Evolutionary conservation across 2,797 vertebrate species (phyloP), one percentile per base, ranked within the genome.

Genomic region (Liasis olivaceus): DNA sequence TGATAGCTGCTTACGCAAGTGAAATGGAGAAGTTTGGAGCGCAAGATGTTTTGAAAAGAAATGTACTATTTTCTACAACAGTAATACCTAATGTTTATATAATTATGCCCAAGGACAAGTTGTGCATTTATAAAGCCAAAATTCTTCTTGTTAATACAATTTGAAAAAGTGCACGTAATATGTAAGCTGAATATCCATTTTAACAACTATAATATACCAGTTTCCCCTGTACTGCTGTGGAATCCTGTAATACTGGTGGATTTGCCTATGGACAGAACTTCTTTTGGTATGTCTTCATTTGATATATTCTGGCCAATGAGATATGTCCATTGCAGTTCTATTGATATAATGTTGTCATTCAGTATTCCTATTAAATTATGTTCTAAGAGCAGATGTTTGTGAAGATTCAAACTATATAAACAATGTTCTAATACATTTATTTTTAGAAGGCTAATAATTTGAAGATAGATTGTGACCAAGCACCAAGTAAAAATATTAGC

Each of bases 401-500:
- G 42, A 9, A 13, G 11, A 60, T 31, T 22, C 86, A 87, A 58
- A 24, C 42, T 81, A 20, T 81, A 47, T 81, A 81, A 81, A 81
- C 36, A 81, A 20, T 81, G 36, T 47, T 81, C 20, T 81, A 47
- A 81, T 63, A 47, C 24, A 28, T 36, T 88, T 47, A 63, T 94
- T 17, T 96, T 94, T 90, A 98, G 98, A 97, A 98, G 90, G 91
- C 96, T 92, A 96, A 94, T 94, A 89, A 89, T 13, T 92, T 96
- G 91, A 95, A 97, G 87, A 94, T 95, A 93, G 97, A 98, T 93
- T 96, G 96, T 31, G 96, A 97, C 91, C 94, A 94, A 66, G 97
- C 96, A 13, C 92, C 97, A 87, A 96, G 89, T 94, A 96, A 93
- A 93, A 96, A 94, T 92, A 93, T 94, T 72, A 96, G 94, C 91